Evolutionary conservation across 2,888 invertebrate species (phyloP).

Genomic region (Trissoscelio sp.): DNA sequence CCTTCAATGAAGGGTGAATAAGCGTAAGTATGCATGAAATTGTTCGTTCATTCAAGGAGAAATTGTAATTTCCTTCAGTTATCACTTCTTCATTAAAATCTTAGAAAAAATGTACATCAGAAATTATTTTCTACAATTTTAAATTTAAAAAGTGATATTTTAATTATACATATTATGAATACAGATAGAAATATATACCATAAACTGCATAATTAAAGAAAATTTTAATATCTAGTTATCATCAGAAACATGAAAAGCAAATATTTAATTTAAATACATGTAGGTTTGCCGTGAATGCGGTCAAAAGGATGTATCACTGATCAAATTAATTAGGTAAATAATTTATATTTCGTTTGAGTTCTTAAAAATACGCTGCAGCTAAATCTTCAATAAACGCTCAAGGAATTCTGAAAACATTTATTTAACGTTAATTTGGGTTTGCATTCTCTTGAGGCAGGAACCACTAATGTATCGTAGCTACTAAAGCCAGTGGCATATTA

Average conservation of each 20-base stretch:
- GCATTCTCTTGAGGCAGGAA: conserved; percentile 38
- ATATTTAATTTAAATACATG: background rate
- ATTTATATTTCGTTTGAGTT: conserved; percentile 8
- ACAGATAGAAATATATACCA: too few species aligned
- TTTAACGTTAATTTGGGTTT: conserved; percentile 47
- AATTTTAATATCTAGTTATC: too few species aligned
- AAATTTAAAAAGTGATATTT: too few species aligned
- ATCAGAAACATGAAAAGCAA: background rate
- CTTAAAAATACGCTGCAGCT: conserved; percentile 11
- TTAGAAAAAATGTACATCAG: too few species aligned
- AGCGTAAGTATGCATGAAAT: conserved; percentile 18
- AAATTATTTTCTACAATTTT: too few species aligned
- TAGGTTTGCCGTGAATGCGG: background rate
- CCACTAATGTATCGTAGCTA: conserved; percentile 57
- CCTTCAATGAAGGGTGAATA: conserved; percentile 6
- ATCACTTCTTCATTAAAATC: too few species aligned
- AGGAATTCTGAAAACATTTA: conserved; percentile 45
- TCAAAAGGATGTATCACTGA: background rate
- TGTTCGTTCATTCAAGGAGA: conserved; percentile 8
- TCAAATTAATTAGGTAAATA: conserved; percentile 1
- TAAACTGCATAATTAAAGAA: too few species aligned
- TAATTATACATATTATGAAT: too few species aligned
- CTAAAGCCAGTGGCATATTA: conserved; percentile 46
- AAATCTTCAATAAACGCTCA: conserved; percentile 31
- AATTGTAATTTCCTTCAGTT: background rate